Base-by-base conservation (phyloP, 2,113 vertebrate genomes). In the Larimichthys crocea region DNA sequence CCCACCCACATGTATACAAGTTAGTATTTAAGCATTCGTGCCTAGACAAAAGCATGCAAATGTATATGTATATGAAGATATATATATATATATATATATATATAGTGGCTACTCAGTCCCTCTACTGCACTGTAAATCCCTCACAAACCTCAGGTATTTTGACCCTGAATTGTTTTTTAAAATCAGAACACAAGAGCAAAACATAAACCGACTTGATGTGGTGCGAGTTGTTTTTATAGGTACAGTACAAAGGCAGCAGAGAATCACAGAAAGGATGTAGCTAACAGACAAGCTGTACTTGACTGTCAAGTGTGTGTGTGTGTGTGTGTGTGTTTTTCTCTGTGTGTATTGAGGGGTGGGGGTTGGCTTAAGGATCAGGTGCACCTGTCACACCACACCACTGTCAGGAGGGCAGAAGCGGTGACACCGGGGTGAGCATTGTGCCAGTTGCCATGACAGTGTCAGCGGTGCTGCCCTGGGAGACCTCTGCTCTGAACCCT, bases 371-470 rank as follows among this genome's bases (percentile, higher is more conserved):
- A 85, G 78, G 80, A 89, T 93, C 90, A 88, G 91, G 87, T 90
- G 91, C 91, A 90, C 92, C 92, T 93, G 92, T 94, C 93, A 95
- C 80, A 89, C 81, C 70, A 40, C 64, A 87, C 87, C 86, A 84
- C 88, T 88, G 89, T 94, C 88, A 80, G 74, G 64, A 85, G 89
- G 89, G 85, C 92, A 90, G 76, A 82, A 75, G 59, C 82, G 42
- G 86, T 91, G 93, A 91, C 91, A 93, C 86, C 26, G 80, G 77
- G 90, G 88, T 76, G 79, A 89, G 66, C 69, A 62, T 75, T 83
- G 88, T 92, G 90, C 90, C 91, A 89, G 91, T 93, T 93, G 92
- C 91, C 89, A 92, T 92, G 93, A 90, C 93, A 92, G 91, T 90
- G 90, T 92, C 92, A 90, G 84, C 59, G 76, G 71, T 22, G 67